Evolutionary conservation across 2,888 invertebrate genomes (phyloP).

Genomic region (Omphaloscelis lunosa): DNA sequence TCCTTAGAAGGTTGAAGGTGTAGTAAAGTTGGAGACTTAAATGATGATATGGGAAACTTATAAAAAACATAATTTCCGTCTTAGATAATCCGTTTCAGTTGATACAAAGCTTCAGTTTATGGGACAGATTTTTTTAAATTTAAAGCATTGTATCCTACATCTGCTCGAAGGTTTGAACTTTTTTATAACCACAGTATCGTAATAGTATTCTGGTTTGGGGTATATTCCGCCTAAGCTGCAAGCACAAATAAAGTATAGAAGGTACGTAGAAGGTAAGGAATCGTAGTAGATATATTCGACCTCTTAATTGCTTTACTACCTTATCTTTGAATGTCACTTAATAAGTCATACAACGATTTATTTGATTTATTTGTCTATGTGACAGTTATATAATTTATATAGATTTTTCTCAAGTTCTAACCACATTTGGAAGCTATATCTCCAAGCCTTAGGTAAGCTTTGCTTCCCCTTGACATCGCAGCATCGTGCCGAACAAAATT

Average conservation of each 20-base stretch:
- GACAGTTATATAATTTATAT: too few species aligned
- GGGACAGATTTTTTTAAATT: neutral
- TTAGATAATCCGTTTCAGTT: neutral
- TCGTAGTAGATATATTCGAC: too few species aligned
- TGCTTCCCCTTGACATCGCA: constrained; percentile 36
- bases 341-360: too few species aligned
- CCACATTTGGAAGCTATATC: constrained; percentile 11
- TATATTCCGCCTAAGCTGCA: neutral
- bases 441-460: constrained; percentile 38
- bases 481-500: constrained; percentile 41
- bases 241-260: too few species aligned
- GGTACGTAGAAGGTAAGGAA: too few species aligned
- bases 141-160: neutral
- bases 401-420: neutral
- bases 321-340: too few species aligned
- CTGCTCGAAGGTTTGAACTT: neutral
- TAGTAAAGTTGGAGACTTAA: neutral
- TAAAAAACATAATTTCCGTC: neutral
- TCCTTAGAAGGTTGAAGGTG: neutral
- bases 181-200: neutral
- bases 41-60: neutral
- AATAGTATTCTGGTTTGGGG: neutral
- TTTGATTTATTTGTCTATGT: too few species aligned
- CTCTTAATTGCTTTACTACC: too few species aligned
- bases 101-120: too few species aligned